Conservation (phyloP, 2,113 vertebrate genomes). For the Morone chrysops region DNA sequence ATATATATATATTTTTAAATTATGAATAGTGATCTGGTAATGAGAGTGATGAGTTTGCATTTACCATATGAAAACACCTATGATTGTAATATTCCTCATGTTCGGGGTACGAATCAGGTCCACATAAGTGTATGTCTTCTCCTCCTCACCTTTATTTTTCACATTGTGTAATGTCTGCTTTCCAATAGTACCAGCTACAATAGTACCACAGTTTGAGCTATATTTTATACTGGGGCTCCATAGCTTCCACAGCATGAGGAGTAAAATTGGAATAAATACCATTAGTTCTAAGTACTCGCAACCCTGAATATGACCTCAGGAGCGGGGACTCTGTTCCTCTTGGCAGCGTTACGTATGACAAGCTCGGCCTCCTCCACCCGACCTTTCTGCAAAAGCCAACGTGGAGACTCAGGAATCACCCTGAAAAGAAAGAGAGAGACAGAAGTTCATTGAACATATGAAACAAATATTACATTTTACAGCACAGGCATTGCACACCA, state of each 20-base stretch:
- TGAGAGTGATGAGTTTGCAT: not conserved
- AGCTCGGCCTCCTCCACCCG: slow-evolving; percentile 67
- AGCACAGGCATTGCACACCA: not conserved
- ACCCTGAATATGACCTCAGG: slow-evolving; percentile 48
- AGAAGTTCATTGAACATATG: not conserved
- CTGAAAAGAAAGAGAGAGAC: slow-evolving; percentile 32
- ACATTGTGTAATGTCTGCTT: not conserved
- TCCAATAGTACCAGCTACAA: not conserved
- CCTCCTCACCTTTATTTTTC: slow-evolving; percentile 6
- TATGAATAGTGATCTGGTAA: not conserved
- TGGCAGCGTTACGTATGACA: slow-evolving; percentile 63
- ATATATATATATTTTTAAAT: slow-evolving; percentile 1
- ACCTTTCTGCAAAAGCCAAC: slow-evolving; percentile 71
- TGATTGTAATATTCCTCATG: slow-evolving; percentile 67
- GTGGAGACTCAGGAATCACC: slow-evolving; percentile 76
- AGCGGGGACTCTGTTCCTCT: slow-evolving; percentile 35
- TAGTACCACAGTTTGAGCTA: not conserved
- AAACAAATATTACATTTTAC: not conserved
- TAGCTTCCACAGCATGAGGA: not conserved
- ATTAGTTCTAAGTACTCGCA: slow-evolving; percentile 10
- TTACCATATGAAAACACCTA: slow-evolving; percentile 69
- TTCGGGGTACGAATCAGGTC: slow-evolving; percentile 63
- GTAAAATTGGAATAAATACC: slow-evolving; percentile 32
- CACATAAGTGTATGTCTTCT: slow-evolving; percentile 47
- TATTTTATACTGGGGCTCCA: not conserved